Evolutionary conservation across 1,140 invertebrate species (phyloP), one percentile per base, ranked within the genome.

Genomic region (Antheraea pernyi): DNA sequence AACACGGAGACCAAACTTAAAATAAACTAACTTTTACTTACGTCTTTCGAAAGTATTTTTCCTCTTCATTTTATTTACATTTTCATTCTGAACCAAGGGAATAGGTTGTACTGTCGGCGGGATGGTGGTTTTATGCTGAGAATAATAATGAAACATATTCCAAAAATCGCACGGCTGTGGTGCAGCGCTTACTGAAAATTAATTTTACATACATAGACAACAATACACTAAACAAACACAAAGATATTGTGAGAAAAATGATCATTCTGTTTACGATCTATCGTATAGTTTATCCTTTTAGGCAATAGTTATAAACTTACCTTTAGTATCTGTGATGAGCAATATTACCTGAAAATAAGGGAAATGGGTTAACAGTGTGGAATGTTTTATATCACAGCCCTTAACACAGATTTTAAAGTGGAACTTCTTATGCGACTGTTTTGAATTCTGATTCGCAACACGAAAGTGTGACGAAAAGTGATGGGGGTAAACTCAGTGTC

Each of bases 121-220:
- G 9, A 19, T n/a, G 19, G 59, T 60, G 59, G 59, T 60, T 60
- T n/a, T 10, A 19, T 9, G 59, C 0, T 5, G 11, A 19, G 59
- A 22, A 60, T 19, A 22, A 60, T 19, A 60, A 22, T 19, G 59
- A 9, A 19, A n/a, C 18, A 60, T n/a, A 18, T 71, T 63, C 3
- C 72, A 22, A 59, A 71, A 67, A 3, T 30, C 71, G 65, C 80
- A 82, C 3, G 80, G 78, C 58, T 72, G 74, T 37, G 80, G 78
- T 13, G 71, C 68, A n/a, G 80, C 80, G 7, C 65, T 67, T 18
- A 77, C 80, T 82, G 65, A 0, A 65, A 76, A 60, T 66, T 59
- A 39, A 53, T 67, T 53, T 10, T 8, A n/a, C n/a, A n/a, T n/a
- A n/a, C n/a, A n/a, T n/a, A n/a, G n/a, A n/a, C n/a, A n/a, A n/a